Base-by-base conservation (phyloP, 2,113 vertebrate species). In the Neogobius melanostomus region DNA sequence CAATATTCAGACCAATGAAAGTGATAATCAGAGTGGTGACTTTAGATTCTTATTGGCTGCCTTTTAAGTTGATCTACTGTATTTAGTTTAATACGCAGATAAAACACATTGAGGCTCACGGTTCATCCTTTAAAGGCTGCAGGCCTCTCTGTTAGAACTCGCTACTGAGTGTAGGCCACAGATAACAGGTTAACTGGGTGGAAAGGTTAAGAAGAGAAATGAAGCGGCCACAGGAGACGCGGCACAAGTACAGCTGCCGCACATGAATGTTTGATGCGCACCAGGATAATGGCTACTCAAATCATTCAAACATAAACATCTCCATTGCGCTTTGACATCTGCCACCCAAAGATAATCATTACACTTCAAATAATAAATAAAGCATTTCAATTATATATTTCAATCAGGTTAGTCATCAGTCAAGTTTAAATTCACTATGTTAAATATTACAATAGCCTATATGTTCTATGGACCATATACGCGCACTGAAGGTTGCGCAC, bases 281-380 rank as follows among this genome's bases (percentile, higher is more conserved):
- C 89, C 91, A 91, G 94, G 94, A 95, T 96, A 95, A 96, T 94
- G 94, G 93, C 88, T 90, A 91, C 91, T 86, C 85, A 92, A 91
- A 89, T 94, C 94, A 96, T 93, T 94, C 94, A 93, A 93, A 95
- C 92, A 94, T 93, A 94, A 96, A 96, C 94, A 96, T 94, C 93
- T 95, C 91, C 89, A 92, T 94, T 94, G 94, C 94, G 94, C 95
- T 96, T 93, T 95, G 93, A 96, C 96, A 97, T 95, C 95, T 96
- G 93, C 90, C 93, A 77, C 88, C 93, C 88, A 83, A 83, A 90
- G 87, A 92, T 94, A 94, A 94, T 95, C 94, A 95, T 95, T 93
- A 90, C 85, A 89, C 82, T 75, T 87, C 95, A 88, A 95, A 96
- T 96, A 93, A 95, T 94, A 83, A 79, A 95, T 92, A 83, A 88